Evolutionary conservation across 1,140 invertebrate species (phyloP).

Genomic region (Orchestia grillus): DNA sequence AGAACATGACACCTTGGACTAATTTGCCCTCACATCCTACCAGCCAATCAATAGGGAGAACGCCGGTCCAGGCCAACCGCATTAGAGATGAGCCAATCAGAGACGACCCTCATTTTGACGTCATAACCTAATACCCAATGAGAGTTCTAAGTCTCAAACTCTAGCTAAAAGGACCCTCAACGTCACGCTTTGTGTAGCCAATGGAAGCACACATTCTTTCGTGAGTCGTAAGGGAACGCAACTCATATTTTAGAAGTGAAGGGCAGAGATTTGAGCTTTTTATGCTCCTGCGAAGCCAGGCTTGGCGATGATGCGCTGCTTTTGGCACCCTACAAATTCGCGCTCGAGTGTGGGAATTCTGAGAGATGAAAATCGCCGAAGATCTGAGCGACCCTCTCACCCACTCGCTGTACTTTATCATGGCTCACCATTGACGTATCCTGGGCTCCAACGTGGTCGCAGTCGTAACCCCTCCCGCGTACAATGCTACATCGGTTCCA

Average conservation of each 20-base stretch:
- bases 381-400: not conserved
- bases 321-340: conserved; percentile 28
- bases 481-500: too few relatives aligned
- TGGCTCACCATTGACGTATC: not conserved
- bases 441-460: too few relatives aligned
- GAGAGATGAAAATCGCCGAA: not conserved
- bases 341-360: not conserved
- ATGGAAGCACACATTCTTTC: not conserved
- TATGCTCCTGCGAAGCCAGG: not conserved
- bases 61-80: not conserved
- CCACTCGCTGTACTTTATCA: not conserved
- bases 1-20: not conserved
- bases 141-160: not conserved
- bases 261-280: conserved; percentile 13
- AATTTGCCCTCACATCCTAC: not conserved
- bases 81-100: not conserved
- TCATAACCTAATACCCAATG: not conserved
- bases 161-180: not conserved
- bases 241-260: conserved; percentile 31
- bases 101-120: not conserved
- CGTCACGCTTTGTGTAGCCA: not conserved
- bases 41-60: not conserved
- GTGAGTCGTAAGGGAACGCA: conserved; percentile 4
- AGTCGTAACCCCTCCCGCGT: too few relatives aligned
- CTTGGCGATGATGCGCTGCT: conserved; percentile 22